These are phyloP conservation scores for Drosophila willistoni DNA, from an alignment of 1,140 invertebrate species.

Conservation along the genomic window DNA sequence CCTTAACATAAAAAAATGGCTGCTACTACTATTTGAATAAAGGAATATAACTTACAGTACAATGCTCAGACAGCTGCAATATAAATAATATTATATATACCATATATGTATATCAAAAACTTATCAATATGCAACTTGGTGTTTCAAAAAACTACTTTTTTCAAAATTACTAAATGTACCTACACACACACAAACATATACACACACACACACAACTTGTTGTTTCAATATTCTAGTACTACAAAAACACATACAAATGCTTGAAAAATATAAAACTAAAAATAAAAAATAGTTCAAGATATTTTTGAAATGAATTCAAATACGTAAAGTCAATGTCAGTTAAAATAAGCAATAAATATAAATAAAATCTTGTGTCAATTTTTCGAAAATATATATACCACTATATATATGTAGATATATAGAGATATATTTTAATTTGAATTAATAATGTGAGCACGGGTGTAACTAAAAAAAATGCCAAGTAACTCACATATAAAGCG, in stretches of 20 bases:
- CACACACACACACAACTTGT: conserved; percentile 3
- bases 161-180: conserved; percentile 57
- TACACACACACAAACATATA: conserved; percentile 16
- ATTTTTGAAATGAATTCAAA: conserved; percentile 1
- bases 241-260: background rate
- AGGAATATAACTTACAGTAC: conserved; percentile 61
- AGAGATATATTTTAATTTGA: conserved; percentile 24
- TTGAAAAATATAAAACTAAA: conserved; percentile 1
- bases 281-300: background rate
- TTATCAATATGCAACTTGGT: conserved; percentile 47
- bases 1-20: conserved; percentile 11
- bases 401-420: no score
- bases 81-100: conserved; percentile 13
- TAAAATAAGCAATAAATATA: conserved; percentile 30
- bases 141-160: conserved; percentile 51
- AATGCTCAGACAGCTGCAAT: conserved; percentile 61
- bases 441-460: conserved; percentile 31
- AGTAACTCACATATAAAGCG: conserved; percentile 57
- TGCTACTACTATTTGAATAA: conserved; percentile 41
- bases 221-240: conserved; percentile 3
- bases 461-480: conserved; percentile 28
- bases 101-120: conserved; percentile 21
- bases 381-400: conserved; percentile 10
- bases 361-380: conserved; percentile 61
- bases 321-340: conserved; percentile 37